Percentiles rank a stretch among this genome's conserved stretches.
Evolutionary conservation across 2,888 invertebrate genomes (phyloP).

Genomic region (Caenorhabditis afra): DNA sequence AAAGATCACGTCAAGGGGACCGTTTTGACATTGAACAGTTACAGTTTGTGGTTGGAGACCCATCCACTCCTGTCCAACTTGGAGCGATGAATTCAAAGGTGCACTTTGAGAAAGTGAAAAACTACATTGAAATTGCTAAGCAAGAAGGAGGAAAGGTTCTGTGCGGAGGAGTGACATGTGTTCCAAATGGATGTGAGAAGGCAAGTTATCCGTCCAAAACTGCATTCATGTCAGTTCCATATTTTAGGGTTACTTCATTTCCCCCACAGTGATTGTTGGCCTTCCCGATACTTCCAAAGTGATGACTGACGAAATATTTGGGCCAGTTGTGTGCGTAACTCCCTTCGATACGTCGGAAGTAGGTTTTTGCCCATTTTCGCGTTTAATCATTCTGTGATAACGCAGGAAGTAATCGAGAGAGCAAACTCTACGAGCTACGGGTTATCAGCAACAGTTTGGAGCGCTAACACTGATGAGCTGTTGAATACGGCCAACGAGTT

Average conservation of each 20-base stretch:
- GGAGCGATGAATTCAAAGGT: slow-evolving; percentile 83
- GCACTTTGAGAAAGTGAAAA: slow-evolving; percentile 82
- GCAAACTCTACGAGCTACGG: slow-evolving; percentile 83
- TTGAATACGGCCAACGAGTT: slow-evolving; percentile 82
- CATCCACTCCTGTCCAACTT: slow-evolving; percentile 70
- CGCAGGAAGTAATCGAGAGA: slow-evolving; percentile 81
- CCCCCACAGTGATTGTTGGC: slow-evolving; percentile 82
- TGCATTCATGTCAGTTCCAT: neutral
- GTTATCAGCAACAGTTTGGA: slow-evolving; percentile 83
- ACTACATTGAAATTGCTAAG: slow-evolving; percentile 80
- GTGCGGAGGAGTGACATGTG: slow-evolving; percentile 81
- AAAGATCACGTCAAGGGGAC: neutral
- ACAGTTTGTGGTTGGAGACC: slow-evolving; percentile 73
- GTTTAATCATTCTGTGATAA: slow-evolving; percentile 10
- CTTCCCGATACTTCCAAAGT: slow-evolving; percentile 81
- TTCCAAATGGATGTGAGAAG: slow-evolving; percentile 80
- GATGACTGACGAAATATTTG: slow-evolving; percentile 84
- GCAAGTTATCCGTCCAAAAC: slow-evolving; percentile 67
- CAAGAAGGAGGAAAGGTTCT: slow-evolving; percentile 81
- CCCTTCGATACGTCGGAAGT: slow-evolving; percentile 74
- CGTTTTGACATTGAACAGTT: slow-evolving; percentile 14
- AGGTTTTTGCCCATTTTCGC: too few species aligned
- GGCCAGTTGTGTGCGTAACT: slow-evolving; percentile 83
- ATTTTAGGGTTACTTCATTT: slow-evolving; percentile 82
- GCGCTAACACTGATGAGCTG: slow-evolving; percentile 81